phyloP scores from a whole-genome alignment of 2,113 vertebrate species.

The Verasper variegatus region DNA sequence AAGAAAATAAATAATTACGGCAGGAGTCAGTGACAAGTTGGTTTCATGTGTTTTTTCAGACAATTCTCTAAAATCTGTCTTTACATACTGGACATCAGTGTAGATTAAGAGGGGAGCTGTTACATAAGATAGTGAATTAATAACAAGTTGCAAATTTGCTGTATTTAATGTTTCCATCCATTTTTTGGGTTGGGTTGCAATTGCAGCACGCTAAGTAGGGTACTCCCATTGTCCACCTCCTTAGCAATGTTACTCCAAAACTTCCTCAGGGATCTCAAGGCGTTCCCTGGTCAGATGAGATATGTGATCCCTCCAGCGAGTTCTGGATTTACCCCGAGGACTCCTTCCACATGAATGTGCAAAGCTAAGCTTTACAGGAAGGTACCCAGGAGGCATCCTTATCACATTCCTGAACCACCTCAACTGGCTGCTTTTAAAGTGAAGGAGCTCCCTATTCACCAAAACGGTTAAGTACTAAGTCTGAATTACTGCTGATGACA shows the following conservation, averaged over 20 bases:
- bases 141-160: background rate
- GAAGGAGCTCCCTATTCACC: background rate
- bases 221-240: background rate
- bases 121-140: background rate
- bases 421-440: background rate
- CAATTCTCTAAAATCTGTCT: slow-evolving; percentile 17
- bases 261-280: background rate
- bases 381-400: background rate
- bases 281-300: background rate
- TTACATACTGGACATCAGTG: slow-evolving; percentile 1
- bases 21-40: slow-evolving; percentile 22
- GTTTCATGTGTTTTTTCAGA: slow-evolving; percentile 34
- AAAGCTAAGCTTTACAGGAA: background rate
- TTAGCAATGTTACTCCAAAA: background rate
- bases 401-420: background rate
- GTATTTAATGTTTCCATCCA: background rate
- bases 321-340: too few relatives aligned
- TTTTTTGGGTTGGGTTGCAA: background rate
- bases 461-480: background rate
- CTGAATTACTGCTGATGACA: background rate
- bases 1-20: slow-evolving; percentile 33
- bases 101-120: background rate
- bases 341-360: background rate
- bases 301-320: background rate
- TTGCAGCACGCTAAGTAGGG: background rate